Base-by-base conservation (phyloP, 2,888 invertebrate genomes). In the Protula sp. region DNA sequence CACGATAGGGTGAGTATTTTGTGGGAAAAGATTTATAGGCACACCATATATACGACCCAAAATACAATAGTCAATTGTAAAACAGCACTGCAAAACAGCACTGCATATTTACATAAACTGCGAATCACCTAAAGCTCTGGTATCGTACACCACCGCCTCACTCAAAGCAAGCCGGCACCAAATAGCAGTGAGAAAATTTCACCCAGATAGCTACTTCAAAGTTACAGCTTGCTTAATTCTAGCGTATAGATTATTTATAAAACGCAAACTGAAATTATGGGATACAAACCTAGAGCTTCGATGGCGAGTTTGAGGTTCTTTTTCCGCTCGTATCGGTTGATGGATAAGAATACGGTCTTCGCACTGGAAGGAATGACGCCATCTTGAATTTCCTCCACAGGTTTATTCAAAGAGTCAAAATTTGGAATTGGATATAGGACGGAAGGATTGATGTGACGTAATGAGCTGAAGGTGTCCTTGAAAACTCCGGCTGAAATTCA, bases 271-370 rank as follows among this genome's bases (percentile, higher is more conserved):
- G n/a, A n/a, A n/a, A n/a, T n/a, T n/a, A n/a, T n/a, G n/a, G n/a
- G n/a, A n/a, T n/a, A n/a, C n/a, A n/a, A 38, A 72, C 88, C 87
- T 70, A 99, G 85, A 2, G 94, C 89, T 72, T 87, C 82, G 52
- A 99, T 81, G 0, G 95, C 95, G 52, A 99, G 79, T 45, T 85
- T 85, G n/a, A 99, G 84, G 79, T 94, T 91, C 82, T 99, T 99
- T 78, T 99, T 99, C 4, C 93, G 87, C 77, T 99, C 99, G 82
- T 90, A 99, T 64, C 99, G 87, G 83, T 99, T 99, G 66, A 99
- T 89, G 0, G 98, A 99, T 9, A 99, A 83, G 77, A 97, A 91
- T 45, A 92, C 81, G 45, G 70, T 72, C 22, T 72, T 67, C 30
- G 74, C 76, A 24, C 70, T 64, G 2, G 62, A 58, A 4, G 77